Conservation (phyloP, 2,797 vertebrate species). For the Paratrypauchen microcephalus region DNA sequence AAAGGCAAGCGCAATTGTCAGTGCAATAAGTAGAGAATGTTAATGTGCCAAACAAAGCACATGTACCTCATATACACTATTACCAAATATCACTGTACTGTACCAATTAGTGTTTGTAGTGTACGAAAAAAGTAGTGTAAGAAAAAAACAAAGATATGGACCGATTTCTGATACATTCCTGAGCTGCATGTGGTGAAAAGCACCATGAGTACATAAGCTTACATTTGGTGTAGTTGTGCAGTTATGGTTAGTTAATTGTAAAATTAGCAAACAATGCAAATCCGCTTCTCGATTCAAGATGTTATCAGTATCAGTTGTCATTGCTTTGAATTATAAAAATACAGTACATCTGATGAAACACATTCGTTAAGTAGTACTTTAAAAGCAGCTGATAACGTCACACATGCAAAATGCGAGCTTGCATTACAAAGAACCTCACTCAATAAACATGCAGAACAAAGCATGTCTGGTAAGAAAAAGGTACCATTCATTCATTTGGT, state of each 20-base stretch:
- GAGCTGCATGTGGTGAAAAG: neutral
- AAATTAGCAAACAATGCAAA: neutral
- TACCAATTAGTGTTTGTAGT: neutral
- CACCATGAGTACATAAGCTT: neutral
- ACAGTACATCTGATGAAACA: neutral
- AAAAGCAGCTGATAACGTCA: conserved; percentile 6
- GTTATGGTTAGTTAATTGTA: too few relatives aligned
- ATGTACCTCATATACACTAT: too few relatives aligned
- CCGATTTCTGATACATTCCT: neutral
- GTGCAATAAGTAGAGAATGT: neutral
- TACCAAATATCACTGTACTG: neutral
- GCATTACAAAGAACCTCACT: conserved; percentile 5
- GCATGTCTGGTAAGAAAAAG: neutral
- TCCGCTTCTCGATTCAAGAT: neutral
- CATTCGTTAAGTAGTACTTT: neutral
- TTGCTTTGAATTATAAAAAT: neutral
- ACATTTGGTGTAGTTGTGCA: neutral
- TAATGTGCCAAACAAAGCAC: neutral
- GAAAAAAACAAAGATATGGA: neutral
- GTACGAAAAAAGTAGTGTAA: too few relatives aligned
- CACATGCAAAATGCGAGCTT: conserved; percentile 2
- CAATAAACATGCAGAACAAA: conserved; percentile 3
- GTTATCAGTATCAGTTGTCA: neutral
- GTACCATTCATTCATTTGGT: neutral
- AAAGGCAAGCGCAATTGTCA: neutral